phyloP scores from a whole-genome alignment of 1,140 invertebrate species.

The Glossosoma conforme region DNA sequence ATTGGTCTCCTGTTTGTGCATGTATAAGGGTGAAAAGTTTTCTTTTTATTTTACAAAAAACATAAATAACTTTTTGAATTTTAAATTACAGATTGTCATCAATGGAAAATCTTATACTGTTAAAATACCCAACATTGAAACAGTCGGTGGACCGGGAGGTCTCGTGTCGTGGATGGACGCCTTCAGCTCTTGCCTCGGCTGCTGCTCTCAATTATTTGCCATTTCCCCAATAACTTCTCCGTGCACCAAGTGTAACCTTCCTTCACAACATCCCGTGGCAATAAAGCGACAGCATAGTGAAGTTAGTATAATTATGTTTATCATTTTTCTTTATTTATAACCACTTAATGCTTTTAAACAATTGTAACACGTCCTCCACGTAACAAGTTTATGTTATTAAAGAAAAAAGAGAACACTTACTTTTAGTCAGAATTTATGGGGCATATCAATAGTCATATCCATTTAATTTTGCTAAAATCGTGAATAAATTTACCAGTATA shows the following conservation, averaged over 20 bases:
- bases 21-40: no score
- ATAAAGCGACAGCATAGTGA: slow-evolving; percentile 21
- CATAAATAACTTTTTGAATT: background rate
- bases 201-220: slow-evolving; percentile 42
- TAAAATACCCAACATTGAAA: slow-evolving; percentile 44
- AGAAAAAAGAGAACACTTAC: no score
- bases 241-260: slow-evolving; percentile 20
- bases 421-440: no score
- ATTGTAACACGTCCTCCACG: no score
- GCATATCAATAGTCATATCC: no score
- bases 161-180: slow-evolving; percentile 43
- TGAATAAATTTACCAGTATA: no score
- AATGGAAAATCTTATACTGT: slow-evolving; percentile 42
- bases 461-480: no score
- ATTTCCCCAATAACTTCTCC: slow-evolving; percentile 34
- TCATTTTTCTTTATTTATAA: slow-evolving; percentile 1
- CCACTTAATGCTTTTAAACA: no score
- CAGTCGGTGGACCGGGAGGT: slow-evolving; percentile 41
- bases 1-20: no score
- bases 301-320: slow-evolving; percentile 1
- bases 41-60: no score
- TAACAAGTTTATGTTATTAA: no score
- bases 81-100: slow-evolving; percentile 40
- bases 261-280: slow-evolving; percentile 7
- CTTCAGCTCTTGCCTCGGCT: slow-evolving; percentile 40